Conservation (phyloP, 2,888 invertebrate genomes). For the Oasisia sp. region DNA sequence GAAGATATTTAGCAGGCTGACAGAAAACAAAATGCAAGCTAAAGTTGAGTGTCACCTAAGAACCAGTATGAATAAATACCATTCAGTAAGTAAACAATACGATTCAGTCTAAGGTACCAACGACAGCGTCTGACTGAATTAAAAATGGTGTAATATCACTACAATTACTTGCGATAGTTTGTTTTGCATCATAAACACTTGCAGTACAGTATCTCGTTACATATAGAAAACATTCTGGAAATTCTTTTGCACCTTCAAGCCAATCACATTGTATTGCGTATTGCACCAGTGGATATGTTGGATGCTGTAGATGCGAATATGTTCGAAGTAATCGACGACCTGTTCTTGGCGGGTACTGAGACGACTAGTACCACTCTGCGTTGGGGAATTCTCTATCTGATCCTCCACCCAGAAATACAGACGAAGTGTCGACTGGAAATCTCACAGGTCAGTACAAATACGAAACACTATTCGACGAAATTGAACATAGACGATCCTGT, state of each 20-base stretch:
- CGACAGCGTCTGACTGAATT: neutral
- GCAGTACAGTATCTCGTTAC: neutral
- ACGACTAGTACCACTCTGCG: constrained; percentile 14
- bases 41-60: too few species aligned
- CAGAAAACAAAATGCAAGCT: too few species aligned
- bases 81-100: too few species aligned
- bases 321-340: constrained; percentile 22
- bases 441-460: neutral
- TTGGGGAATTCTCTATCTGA: neutral
- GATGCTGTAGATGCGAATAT: neutral
- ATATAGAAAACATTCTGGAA: too few species aligned
- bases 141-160: neutral
- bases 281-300: too few species aligned
- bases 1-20: too few species aligned
- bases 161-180: neutral
- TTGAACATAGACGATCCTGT: too few species aligned
- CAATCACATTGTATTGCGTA: too few species aligned
- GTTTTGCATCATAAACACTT: neutral
- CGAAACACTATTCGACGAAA: too few species aligned
- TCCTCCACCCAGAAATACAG: constrained; percentile 14
- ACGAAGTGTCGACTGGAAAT: constrained; percentile 17
- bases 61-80: too few species aligned
- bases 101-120: neutral
- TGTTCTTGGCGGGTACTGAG: constrained; percentile 8
- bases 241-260: too few species aligned